Conservation (phyloP, 2,888 invertebrate genomes). For the Dendrolimus pini region DNA sequence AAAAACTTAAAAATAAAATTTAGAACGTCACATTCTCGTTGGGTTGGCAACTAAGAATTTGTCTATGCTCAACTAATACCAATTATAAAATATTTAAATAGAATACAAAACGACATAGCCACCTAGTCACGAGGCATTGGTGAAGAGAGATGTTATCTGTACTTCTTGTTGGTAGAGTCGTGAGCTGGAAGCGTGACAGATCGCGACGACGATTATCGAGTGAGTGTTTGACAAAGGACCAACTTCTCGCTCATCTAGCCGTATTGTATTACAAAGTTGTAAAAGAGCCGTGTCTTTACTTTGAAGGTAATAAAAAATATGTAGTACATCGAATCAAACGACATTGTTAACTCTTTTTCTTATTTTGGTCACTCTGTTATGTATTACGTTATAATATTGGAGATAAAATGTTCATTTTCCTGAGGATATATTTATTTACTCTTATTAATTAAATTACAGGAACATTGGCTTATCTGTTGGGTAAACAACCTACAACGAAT, state of each 20-base stretch:
- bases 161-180: background rate
- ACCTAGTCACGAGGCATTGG: constrained; percentile 7
- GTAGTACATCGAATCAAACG: too few relatives aligned
- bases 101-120: background rate
- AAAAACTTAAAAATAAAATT: too few relatives aligned
- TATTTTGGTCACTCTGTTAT: too few relatives aligned
- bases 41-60: too few relatives aligned
- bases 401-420: too few relatives aligned
- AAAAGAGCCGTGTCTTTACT: background rate
- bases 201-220: constrained; percentile 3
- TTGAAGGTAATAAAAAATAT: background rate
- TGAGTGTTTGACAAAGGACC: background rate
- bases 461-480: too few relatives aligned
- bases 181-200: constrained; percentile 8
- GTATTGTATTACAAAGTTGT: background rate
- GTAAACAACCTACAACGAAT: too few relatives aligned
- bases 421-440: too few relatives aligned
- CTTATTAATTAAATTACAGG: too few relatives aligned
- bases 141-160: constrained; percentile 7
- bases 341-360: too few relatives aligned
- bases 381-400: too few relatives aligned
- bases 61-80: background rate
- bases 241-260: background rate
- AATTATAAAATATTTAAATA: background rate
- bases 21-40: too few relatives aligned